Evolutionary conservation across 2,113 vertebrate species (phyloP).

Genomic region (Semicossyphus pulcher): DNA sequence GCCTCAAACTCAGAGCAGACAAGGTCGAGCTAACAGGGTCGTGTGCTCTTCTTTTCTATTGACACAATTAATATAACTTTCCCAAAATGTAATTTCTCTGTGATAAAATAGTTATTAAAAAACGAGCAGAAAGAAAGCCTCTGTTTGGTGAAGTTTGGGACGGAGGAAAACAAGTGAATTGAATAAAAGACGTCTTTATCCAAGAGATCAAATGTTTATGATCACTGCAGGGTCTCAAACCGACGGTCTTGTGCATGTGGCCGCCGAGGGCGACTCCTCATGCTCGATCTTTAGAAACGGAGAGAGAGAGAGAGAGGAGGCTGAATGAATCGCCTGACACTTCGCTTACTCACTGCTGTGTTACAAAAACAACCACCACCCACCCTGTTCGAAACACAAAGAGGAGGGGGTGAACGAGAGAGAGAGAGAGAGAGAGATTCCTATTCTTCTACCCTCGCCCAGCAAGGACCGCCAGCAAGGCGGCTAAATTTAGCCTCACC

Average conservation of each 20-base stretch:
- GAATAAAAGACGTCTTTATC: conserved; percentile 82
- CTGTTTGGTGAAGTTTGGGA: conserved; percentile 39
- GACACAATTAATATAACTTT: conserved; percentile 3
- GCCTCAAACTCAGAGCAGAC: neutral
- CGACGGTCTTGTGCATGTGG: conserved; percentile 86
- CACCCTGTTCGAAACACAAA: conserved; percentile 56
- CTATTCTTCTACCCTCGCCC: conserved; percentile 96
- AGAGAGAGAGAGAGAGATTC: conserved; percentile 78
- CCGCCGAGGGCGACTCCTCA: conserved; percentile 85
- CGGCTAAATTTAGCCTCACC: conserved; percentile 93
- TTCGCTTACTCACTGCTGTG: conserved; percentile 78
- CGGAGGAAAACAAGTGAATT: conserved; percentile 79
- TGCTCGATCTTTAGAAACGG: conserved; percentile 81
- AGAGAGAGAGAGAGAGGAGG: conserved; percentile 78
- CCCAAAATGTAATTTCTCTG: conserved; percentile 74
- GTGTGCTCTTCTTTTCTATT: neutral
- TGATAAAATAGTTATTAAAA: conserved; percentile 77
- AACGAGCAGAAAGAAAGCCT: conserved; percentile 49
- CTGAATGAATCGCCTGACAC: conserved; percentile 88
- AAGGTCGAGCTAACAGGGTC: neutral
- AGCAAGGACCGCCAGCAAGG: conserved; percentile 88
- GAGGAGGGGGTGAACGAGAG: conserved; percentile 48
- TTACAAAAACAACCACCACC: conserved; percentile 76
- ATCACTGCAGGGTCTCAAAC: conserved; percentile 89
- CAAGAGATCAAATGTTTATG: conserved; percentile 90